Percentiles rank a stretch among this genome's conserved stretches.
Evolutionary conservation across 2,888 invertebrate genomes (phyloP).

Genomic region (Parnassius apollo): DNA sequence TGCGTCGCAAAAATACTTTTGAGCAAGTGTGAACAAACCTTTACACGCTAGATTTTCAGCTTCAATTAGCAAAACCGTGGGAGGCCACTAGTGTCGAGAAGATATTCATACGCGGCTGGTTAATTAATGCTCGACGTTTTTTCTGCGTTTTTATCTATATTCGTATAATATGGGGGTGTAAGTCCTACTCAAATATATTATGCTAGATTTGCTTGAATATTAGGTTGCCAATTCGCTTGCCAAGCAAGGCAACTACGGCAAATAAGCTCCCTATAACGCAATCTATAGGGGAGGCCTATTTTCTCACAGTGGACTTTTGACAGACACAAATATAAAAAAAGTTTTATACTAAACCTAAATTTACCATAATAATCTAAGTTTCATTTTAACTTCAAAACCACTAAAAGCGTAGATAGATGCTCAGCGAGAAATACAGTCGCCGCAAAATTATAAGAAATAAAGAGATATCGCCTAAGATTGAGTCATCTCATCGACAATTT

Average conservation of each 20-base stretch:
- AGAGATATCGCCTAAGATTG: conserved; percentile 22
- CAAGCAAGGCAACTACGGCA: too few relatives aligned
- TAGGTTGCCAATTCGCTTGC: too few relatives aligned
- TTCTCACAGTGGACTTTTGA: too few relatives aligned
- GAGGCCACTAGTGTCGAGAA: conserved; percentile 33
- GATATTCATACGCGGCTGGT: conserved; percentile 31
- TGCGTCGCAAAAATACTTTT: too few relatives aligned
- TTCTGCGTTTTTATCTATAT: conserved; percentile 21
- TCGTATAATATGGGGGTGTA: conserved; percentile 9
- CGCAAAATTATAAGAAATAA: conserved; percentile 22
- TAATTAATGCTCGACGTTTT: conserved; percentile 33
- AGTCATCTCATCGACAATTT: conserved; percentile 34
- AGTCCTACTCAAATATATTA: conserved; percentile 14
- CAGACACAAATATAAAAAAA: too few relatives aligned
- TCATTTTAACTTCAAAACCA: background rate
- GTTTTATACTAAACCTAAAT: too few relatives aligned
- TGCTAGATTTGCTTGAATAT: conserved; percentile 16
- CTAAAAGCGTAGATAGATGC: conserved; percentile 5
- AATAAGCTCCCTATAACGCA: too few relatives aligned
- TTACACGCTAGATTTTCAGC: conserved; percentile 26
- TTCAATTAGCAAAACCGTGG: conserved; percentile 27
- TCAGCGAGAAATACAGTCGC: conserved; percentile 4
- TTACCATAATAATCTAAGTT: background rate
- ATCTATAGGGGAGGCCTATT: too few relatives aligned
- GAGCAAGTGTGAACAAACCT: conserved; percentile 8